Percentiles rank a stretch among this genome's conserved stretches.
phyloP scores from a whole-genome alignment of 2,113 vertebrate species.

The Heterochromis multidens region DNA sequence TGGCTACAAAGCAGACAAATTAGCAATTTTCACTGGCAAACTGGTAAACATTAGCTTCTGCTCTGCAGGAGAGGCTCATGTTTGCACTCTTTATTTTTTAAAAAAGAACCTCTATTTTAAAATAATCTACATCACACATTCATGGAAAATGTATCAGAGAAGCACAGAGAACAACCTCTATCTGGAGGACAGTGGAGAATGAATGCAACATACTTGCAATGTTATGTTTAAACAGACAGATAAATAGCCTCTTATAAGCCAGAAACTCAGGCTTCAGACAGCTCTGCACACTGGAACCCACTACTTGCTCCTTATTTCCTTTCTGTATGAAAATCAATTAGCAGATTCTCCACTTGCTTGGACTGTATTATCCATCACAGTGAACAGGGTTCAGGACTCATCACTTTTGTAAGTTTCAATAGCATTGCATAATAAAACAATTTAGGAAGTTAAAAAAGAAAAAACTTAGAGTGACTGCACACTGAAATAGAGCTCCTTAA shows the following conservation, averaged over 20 bases:
- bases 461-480: neutral
- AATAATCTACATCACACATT: neutral
- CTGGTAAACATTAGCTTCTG: neutral
- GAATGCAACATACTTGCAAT: neutral
- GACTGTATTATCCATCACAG: neutral
- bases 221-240: neutral
- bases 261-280: neutral
- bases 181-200: neutral
- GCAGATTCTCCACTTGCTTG: neutral
- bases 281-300: neutral
- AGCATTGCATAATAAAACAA: too few species aligned
- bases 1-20: neutral
- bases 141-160: neutral
- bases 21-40: neutral
- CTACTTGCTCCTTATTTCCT: neutral
- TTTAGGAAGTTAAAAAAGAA: neutral
- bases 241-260: neutral
- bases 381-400: neutral
- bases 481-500: neutral
- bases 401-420: too few species aligned
- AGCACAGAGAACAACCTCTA: neutral
- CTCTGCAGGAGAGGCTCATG: neutral
- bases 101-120: neutral
- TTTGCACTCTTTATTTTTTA: neutral
- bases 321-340: neutral